A percentile compares a stretch with the other conserved stretches of the same genome.
These are phyloP conservation scores for Apostichopus californicus DNA, from an alignment of 35 echinoderm and acorn worm genomes.

Conservation along the genomic window DNA sequence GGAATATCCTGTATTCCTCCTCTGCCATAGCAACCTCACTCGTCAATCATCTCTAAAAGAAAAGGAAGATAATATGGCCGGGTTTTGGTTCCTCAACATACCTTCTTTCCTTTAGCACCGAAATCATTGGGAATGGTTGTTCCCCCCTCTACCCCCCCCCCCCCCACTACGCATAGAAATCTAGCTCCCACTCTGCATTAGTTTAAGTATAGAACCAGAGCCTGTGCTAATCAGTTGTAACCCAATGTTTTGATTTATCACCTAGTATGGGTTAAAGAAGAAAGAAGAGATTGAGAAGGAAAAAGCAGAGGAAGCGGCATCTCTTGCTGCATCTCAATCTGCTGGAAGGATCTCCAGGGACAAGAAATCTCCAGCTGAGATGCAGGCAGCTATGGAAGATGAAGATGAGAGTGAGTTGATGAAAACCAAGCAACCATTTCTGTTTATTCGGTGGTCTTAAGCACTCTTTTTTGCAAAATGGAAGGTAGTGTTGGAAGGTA, in stretches of 20 bases:
- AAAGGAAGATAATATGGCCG: too few relatives aligned
- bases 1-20: too few relatives aligned
- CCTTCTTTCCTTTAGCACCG: too few relatives aligned
- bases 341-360: constrained; percentile 79
- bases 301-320: constrained; percentile 55
- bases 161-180: too few relatives aligned
- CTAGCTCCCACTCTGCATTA: too few relatives aligned
- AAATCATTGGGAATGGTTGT: not conserved
- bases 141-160: too few relatives aligned
- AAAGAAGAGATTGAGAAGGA: constrained; percentile 73
- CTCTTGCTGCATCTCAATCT: constrained; percentile 10
- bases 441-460: too few relatives aligned
- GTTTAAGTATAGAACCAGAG: not conserved
- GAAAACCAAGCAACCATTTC: not conserved
- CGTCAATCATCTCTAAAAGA: too few relatives aligned
- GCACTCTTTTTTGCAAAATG: too few relatives aligned
- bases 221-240: constrained; percentile 1
- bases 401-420: constrained; percentile 69
- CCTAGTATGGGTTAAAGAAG: constrained; percentile 87
- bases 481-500: too few relatives aligned
- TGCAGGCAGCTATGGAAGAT: constrained; percentile 75
- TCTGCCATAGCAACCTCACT: not conserved
- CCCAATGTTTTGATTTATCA: constrained; percentile 16
- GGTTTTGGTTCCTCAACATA: too few relatives aligned
- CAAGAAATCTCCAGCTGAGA: constrained; percentile 85